These are phyloP conservation scores for Cheilosia vulpina DNA, from an alignment of 2,888 invertebrate species.

Conservation along the genomic window DNA sequence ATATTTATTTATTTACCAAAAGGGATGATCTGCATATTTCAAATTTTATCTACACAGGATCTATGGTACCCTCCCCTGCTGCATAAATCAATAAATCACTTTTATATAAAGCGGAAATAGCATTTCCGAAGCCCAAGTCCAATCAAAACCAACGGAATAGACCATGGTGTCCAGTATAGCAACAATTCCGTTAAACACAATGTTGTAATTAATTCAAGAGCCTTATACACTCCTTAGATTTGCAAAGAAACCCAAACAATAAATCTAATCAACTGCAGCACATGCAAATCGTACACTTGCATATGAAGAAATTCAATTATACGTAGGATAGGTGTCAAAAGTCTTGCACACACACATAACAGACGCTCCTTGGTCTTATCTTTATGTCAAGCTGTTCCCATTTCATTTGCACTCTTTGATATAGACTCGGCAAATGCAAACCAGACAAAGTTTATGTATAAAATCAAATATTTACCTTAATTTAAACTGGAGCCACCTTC, in stretches of 20 bases:
- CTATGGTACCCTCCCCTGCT: too few species aligned
- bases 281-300: conserved; percentile 3
- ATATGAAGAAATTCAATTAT: conserved; percentile 55
- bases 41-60: too few species aligned
- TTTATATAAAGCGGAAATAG: too few species aligned
- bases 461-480: conserved; percentile 70
- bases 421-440: conserved; percentile 38
- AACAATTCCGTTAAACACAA: neutral
- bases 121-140: too few species aligned
- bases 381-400: conserved; percentile 40
- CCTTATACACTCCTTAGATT: neutral
- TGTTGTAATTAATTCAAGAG: neutral
- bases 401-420: conserved; percentile 29
- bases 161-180: neutral
- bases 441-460: conserved; percentile 65
- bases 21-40: too few species aligned
- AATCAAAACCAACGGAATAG: too few species aligned
- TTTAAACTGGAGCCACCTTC: conserved; percentile 45
- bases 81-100: too few species aligned
- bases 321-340: conserved; percentile 47
- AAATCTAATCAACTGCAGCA: conserved; percentile 23
- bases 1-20: too few species aligned
- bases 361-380: conserved; percentile 27
- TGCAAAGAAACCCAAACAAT: neutral
- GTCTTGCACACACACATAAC: conserved; percentile 16